Conservation (phyloP, 2,888 invertebrate genomes). For the Netelia fuscicornis region DNA sequence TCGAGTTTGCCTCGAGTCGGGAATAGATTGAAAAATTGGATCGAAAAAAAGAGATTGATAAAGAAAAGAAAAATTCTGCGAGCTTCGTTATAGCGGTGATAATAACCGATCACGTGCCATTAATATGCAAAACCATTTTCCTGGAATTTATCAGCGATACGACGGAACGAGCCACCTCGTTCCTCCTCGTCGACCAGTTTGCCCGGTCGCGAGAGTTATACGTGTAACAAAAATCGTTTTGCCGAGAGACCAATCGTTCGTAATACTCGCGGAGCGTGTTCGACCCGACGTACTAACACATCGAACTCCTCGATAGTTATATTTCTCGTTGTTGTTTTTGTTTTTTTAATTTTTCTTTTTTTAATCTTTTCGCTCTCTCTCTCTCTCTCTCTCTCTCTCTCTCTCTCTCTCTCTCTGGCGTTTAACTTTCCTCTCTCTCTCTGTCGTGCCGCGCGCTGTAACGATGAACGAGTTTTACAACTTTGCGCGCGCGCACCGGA, state of each 20-base stretch:
- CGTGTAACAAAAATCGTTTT: not conserved
- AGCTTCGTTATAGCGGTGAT: too few species aligned
- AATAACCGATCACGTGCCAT: too few species aligned
- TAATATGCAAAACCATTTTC: too few species aligned
- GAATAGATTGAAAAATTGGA: too few species aligned
- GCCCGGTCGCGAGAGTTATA: not conserved
- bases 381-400: too few species aligned
- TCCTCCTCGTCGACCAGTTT: constrained; percentile 15
- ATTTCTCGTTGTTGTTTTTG: constrained; percentile 9
- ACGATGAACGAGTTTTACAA: constrained; percentile 61
- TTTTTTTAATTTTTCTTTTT: constrained; percentile 18
- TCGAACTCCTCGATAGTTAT: not conserved
- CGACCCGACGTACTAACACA: constrained; percentile 19
- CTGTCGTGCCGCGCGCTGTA: constrained; percentile 8
- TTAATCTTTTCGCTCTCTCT: constrained; percentile 14
- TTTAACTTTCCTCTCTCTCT: too few species aligned
- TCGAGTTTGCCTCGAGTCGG: too few species aligned
- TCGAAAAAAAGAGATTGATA: too few species aligned
- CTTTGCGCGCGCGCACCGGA: constrained; percentile 2
- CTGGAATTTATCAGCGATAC: too few species aligned
- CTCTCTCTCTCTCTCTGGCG: too few species aligned
- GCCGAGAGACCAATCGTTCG: constrained; percentile 35
- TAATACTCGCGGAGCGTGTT: constrained; percentile 22
- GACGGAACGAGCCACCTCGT: too few species aligned
- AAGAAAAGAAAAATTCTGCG: too few species aligned